Conservation (phyloP, 2,797 vertebrate species). For the Pipistrellus pygmaeus region DNA sequence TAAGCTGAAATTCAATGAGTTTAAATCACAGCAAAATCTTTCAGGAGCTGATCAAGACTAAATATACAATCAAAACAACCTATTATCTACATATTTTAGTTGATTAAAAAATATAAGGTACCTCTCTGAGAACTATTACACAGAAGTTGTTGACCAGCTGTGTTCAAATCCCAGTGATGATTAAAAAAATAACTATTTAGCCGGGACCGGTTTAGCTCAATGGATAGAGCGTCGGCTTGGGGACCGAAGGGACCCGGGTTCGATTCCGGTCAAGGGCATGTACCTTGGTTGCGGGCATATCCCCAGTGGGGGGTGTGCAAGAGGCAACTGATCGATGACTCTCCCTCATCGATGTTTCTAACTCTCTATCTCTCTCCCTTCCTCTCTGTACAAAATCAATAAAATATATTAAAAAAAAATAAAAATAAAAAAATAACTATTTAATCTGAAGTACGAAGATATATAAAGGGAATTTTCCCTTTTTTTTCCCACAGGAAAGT, state of each 20-base stretch:
- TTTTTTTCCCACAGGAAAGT: not conserved
- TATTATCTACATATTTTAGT: slow-evolving; percentile 88
- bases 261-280: too few relatives aligned
- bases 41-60: slow-evolving; percentile 86
- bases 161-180: slow-evolving; percentile 36
- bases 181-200: slow-evolving; percentile 63
- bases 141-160: slow-evolving; percentile 69
- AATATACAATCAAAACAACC: slow-evolving; percentile 88
- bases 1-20: slow-evolving; percentile 86
- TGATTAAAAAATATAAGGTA: slow-evolving; percentile 83
- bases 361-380: too few relatives aligned
- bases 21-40: slow-evolving; percentile 87
- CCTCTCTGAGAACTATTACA: slow-evolving; percentile 69
- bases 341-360: too few relatives aligned
- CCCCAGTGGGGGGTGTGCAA: too few relatives aligned
- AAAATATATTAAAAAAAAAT: too few relatives aligned
- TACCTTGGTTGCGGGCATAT: too few relatives aligned
- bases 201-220: too few relatives aligned
- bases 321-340: too few relatives aligned
- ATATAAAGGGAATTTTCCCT: slow-evolving; percentile 47
- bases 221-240: too few relatives aligned
- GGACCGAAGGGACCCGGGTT: too few relatives aligned
- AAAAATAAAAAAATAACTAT: slow-evolving; percentile 60
- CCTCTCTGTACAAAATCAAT: too few relatives aligned
- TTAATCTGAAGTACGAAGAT: slow-evolving; percentile 56